Evolutionary conservation across 2,888 invertebrate species (phyloP), one percentile per base, ranked within the genome.

Genomic region (Drosophila neutralis): DNA sequence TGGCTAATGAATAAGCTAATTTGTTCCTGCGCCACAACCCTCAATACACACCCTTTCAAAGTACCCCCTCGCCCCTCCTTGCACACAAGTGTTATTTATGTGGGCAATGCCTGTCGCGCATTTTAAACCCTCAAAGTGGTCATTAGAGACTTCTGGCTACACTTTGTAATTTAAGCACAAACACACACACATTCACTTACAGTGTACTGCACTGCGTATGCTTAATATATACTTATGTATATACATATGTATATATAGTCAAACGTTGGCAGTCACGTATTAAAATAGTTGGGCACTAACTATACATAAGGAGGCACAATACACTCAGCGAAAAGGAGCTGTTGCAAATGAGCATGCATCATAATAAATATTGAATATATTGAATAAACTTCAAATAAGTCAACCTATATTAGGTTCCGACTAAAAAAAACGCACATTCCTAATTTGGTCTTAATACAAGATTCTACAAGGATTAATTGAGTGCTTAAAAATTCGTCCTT

Each of bases 1-100:
- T 87, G 90, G 87, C 87, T 87, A 87, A 87, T 87, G 87, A 87
- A 87, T 87, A 90, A 87, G 90, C 89, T 90, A 90, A 87, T 87
- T 87, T 90, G 75, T 71, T 83, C 70, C 80, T 72, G 75, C 11
- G 69, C 13, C n/a, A 52, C 49, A 24, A 13, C 33, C 58, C 48
- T 4, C 36, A 13, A 56, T 27, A 36, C 36, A 27, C 33, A 33
- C 31, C 31, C 73, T 24, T 45, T 24, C 15, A 15, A 24, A 1
- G 2, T 15, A 21, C 8, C 66, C 45, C 6, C 15, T 24, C 10
- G 7, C 5, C 2, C 2, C 5, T 31, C 18, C 31, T 2, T 15
- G 2, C 29, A 13, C 29, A 21, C 66, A 58, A 71, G 71, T 79
- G 88, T 85, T 85, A 86, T 85, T 85, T 89, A 89, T 89, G 86